Evolutionary conservation across 1,140 invertebrate species (phyloP), one percentile per base, ranked within the genome.

Genomic region (Helicoverpa armigera): DNA sequence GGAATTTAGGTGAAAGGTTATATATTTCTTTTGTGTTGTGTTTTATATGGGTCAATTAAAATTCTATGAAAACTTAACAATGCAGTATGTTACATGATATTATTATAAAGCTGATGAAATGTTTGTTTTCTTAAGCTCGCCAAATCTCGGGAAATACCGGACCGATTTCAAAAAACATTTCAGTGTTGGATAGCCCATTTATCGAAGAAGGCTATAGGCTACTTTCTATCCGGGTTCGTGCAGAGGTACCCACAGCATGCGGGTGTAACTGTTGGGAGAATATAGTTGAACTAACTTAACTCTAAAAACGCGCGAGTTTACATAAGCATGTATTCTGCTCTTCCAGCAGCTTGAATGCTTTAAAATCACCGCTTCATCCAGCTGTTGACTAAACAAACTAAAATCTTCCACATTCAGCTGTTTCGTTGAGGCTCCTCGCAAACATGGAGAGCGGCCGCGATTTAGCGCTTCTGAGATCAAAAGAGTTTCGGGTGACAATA

Each of bases 401-500:
- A 65, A 76, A 29, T 76, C 58, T 61, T 12, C 23, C 35, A 76
- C 18, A 76, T 65, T 76, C 60, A 76, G 10, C 43, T 16, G 35
- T 61, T 76, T 63, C 48, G 50, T 14, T 51, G 74, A 51, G 31
- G 56, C 16, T 29, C n/a, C 43, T 13, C 58, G 58, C 60, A 76
- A 76, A 76, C 74, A 76, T 31, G 54, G 31, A 51, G 58, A 75
- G 56, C 60, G 18, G 60, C 58, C 31, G 35, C 48, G 74, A 53
- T 65, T 76, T 65, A 65, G 43, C 48, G 60, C 58, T 76, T 12
- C 12, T 50, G 60, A 76, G 35, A 76, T 76, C 74, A 65, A 76
- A 76, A 76, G 69, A 51, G 58, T 14, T 13, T 3, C 23, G 73
- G 23, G 60, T 63, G 58, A 50, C 58, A 43, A 60, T 43, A n/a